phyloP scores from a whole-genome alignment of 2,113 vertebrate genomes.

The Spea multiplicata region DNA sequence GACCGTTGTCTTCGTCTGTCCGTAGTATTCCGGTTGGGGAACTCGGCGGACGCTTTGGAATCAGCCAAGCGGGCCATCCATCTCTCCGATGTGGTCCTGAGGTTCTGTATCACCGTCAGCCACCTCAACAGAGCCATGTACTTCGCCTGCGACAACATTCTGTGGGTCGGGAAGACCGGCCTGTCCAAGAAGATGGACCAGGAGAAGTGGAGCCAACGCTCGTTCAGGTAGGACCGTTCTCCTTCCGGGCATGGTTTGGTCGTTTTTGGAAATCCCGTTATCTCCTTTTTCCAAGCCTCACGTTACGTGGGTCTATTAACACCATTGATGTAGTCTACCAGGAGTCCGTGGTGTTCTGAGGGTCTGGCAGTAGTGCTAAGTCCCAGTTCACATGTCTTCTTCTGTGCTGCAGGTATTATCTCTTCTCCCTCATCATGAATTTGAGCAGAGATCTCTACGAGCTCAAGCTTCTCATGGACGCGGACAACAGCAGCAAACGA shows the following conservation, averaged over 20 bases:
- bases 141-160: conserved; percentile 88
- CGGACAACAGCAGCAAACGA: conserved; percentile 55
- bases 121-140: conserved; percentile 90
- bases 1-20: neutral
- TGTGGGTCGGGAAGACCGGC: conserved; percentile 82
- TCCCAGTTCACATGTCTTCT: neutral
- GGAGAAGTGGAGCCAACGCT: conserved; percentile 87
- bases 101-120: conserved; percentile 85
- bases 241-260: too few relatives aligned
- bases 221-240: conserved; percentile 76
- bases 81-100: conserved; percentile 82
- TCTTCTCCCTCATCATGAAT: conserved; percentile 86
- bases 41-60: conserved; percentile 82
- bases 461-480: conserved; percentile 75
- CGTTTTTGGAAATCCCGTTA: too few relatives aligned
- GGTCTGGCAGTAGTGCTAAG: too few relatives aligned
- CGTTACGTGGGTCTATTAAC: too few relatives aligned
- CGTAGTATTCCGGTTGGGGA: conserved; percentile 87
- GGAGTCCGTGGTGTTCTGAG: too few relatives aligned
- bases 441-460: conserved; percentile 87
- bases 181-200: conserved; percentile 72
- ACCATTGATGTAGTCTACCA: too few relatives aligned
- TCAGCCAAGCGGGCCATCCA: conserved; percentile 84
- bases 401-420: conserved; percentile 75
- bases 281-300: neutral